phyloP scores from a whole-genome alignment of 53 echinoderm and acorn worm species.

The Holothuria leucospilota region DNA sequence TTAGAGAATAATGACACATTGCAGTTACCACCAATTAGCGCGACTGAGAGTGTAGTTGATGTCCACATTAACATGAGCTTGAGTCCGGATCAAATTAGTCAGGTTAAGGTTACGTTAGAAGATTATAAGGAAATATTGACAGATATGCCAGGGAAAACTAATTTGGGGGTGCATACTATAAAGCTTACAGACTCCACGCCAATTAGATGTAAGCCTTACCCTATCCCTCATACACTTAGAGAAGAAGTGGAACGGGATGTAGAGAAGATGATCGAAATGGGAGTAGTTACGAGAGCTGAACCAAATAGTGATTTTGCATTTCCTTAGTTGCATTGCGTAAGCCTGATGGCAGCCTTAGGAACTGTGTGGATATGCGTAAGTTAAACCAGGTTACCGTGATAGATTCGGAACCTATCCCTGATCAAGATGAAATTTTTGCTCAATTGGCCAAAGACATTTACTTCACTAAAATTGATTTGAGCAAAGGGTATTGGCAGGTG shows the following conservation, averaged over 20 bases:
- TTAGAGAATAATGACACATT: no score
- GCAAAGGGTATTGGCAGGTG: no score
- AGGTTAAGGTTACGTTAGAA: conserved; percentile 8
- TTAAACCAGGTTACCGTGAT: conserved; percentile 45
- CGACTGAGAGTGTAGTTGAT: no score
- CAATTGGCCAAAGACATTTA: conserved; percentile 24
- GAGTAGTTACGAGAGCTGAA: no score
- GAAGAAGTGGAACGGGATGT: conserved; percentile 56
- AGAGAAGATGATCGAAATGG: conserved; percentile 54
- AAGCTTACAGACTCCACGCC: conserved; percentile 50
- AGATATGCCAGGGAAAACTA: conserved; percentile 61
- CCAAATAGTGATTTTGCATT: conserved; percentile 52
- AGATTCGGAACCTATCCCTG: no score
- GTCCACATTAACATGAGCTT: no score
- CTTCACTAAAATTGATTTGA: no score
- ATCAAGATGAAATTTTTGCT: conserved; percentile 62
- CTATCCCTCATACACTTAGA: conserved; percentile 54
- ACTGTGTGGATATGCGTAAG: conserved; percentile 59
- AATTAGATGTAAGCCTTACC: conserved; percentile 59
- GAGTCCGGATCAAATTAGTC: background rate
- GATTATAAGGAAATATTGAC: conserved; percentile 48
- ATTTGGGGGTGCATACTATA: conserved; percentile 42
- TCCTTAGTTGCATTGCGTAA: conserved; percentile 49
- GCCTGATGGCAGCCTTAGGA: conserved; percentile 48
- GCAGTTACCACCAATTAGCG: no score